Base-by-base conservation (phyloP, 1,140 invertebrate species). In the Drosophila miranda region DNA sequence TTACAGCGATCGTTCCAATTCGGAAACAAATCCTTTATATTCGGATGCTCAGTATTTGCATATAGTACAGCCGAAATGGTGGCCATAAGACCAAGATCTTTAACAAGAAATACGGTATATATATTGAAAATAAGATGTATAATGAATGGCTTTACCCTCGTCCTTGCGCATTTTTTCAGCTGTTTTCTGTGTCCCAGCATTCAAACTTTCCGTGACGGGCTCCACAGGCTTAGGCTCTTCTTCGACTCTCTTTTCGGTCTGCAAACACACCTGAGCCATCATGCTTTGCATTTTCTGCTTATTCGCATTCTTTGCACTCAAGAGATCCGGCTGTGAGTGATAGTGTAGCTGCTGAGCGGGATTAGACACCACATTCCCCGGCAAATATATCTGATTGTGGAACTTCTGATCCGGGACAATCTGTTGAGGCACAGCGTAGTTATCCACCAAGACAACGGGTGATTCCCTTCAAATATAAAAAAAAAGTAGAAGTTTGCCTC, bases 51-150 rank as follows among this genome's bases (percentile, higher is more conserved):
- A 1, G 97, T 94, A 92, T 99, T 99, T 5, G 98, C 97, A 92
- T 99, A 99, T 0, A 99, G 93, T 1, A 99, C 97, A 0, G 97
- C 96, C 0, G 98, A 98, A 90, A 99, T 99, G 1, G 99, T 99
- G 0, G 99, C 98, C 74, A 94, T 94, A 41, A 93, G 92, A 3
- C 98, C 99, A 21, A 99, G 92, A 66, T 95, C 94, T 93, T 26
- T 2, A 54, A 46, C 23, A 54, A 38, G 21, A 42, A 13, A 16
- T 21, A 3, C 26, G 1, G 1, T 38, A n/a, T 5, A 1, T 5
- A 23, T 4, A 23, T 14, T 4, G n/a, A 45, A 8, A 11, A 14
- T 21, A 8, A 21, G 11, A 13, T 13, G 3, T 1, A 38, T 13
- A 23, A 26, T 8, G 13, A 3, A 28, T 7, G 16, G 8, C 26